Conservation (phyloP, 2,797 vertebrate species). For the Lemur catta region DNA sequence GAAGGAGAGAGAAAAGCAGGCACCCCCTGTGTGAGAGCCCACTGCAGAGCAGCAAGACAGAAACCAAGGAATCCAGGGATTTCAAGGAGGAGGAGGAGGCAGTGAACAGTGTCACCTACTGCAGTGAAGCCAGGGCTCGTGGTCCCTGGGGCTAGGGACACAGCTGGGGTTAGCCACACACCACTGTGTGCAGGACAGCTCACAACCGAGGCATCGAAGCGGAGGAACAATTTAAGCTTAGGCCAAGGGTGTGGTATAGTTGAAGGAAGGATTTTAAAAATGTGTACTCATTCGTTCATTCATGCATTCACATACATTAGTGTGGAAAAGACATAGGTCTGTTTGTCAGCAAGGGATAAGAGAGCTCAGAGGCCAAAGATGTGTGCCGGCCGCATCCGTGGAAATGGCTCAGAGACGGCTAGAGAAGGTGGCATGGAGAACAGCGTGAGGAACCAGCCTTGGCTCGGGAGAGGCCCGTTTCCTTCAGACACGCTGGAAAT, state of each 20-base stretch:
- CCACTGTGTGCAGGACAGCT: not conserved
- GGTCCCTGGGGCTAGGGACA: not conserved
- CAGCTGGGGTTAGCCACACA: rapidly evolving
- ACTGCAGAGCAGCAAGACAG: rapidly evolving
- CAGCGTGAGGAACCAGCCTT: not conserved
- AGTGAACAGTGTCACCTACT: not conserved
- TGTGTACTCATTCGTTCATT: not conserved
- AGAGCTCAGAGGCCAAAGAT: not conserved
- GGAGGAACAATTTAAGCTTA: not conserved
- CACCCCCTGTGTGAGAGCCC: rapidly evolving
- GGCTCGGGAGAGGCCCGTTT: not conserved
- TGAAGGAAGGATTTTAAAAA: not conserved
- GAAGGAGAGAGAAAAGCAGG: not conserved
- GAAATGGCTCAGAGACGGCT: not conserved
- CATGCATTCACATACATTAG: not conserved
- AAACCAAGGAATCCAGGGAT: not conserved
- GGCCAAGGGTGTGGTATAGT: not conserved
- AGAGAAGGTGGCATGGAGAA: not conserved
- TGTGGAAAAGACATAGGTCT: not conserved
- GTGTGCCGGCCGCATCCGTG: not conserved
- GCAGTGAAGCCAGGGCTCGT: not conserved
- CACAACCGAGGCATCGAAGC: rapidly evolving
- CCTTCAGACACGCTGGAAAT: not conserved
- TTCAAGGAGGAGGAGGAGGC: not conserved
- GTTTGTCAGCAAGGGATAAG: not conserved